A percentile compares a stretch with the other conserved stretches of the same genome.
These are phyloP conservation scores for Galagoides demidoff DNA, from an alignment of 2,797 vertebrate species.

Conservation along the genomic window DNA sequence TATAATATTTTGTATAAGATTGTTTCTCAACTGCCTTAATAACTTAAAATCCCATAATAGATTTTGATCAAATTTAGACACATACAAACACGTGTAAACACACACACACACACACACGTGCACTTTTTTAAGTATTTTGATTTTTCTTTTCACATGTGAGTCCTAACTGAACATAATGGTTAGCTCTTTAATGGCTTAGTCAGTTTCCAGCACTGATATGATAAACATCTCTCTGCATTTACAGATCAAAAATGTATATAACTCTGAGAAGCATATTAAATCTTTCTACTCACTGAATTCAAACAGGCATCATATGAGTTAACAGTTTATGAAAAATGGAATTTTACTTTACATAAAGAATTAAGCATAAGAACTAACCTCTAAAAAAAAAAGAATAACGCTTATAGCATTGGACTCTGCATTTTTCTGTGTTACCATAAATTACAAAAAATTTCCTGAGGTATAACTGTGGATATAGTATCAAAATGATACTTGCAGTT, in stretches of 20 bases:
- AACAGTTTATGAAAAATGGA: constrained; percentile 16
- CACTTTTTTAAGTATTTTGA: background rate
- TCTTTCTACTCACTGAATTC: background rate
- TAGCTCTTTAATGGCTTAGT: background rate
- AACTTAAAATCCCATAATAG: background rate
- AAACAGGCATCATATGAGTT: background rate
- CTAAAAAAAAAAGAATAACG: background rate
- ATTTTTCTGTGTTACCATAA: background rate
- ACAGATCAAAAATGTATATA: background rate
- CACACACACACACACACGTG: background rate
- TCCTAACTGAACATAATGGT: background rate
- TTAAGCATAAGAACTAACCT: background rate
- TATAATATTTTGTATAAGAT: background rate
- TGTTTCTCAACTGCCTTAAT: background rate
- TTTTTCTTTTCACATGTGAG: background rate
- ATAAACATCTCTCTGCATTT: background rate
- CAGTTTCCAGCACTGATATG: background rate
- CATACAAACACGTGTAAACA: background rate
- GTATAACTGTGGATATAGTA: background rate
- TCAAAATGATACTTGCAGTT: background rate
- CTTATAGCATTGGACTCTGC: background rate
- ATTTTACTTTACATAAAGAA: background rate
- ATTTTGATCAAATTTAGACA: background rate
- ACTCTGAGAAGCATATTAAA: background rate
- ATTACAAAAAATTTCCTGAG: background rate